Evolutionary conservation across 2,113 vertebrate species (phyloP), one percentile per base, ranked within the genome.

Genomic region (Psephotus haematonotus): DNA sequence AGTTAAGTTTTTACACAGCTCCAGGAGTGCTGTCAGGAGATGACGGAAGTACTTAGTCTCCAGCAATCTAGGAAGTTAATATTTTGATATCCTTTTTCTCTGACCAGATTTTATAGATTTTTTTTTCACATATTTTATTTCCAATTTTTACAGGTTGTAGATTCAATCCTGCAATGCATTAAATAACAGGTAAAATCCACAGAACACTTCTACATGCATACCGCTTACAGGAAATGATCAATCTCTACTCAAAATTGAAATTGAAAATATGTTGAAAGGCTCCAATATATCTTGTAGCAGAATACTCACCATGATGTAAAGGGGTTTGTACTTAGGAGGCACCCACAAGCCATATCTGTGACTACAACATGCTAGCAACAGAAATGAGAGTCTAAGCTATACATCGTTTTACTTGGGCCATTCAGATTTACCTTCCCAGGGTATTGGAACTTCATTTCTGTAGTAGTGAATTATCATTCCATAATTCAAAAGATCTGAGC

Each of bases 1-100:
- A 89, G 70, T 95, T 89, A 92, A 47, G 9, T 44, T 90, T 80
- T 90, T 67, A 91, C 11, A 79, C 46, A 94, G 55, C 35, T 79
- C 27, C 53, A 82, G 67, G 33, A 90, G 44, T 86, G 63, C 59
- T 95, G 53, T 92, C 62, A 93, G 63, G 20, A 83, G 29, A 59
- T 93, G 86, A 79, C 74, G 75, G 82, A 90, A 90, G 17, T 79
- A 57, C 29, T 84, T 71, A 23, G 27, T 83, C 50, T 92, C 88
- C 82, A 52, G 59, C 52, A 96, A 68, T 82, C 93, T 78, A 91
- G 57, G 39, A 74, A 0, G 0, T 44, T 39, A 88, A 60, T 91
- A 69, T 81, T 87, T 86, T 68, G 65, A 79, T 68, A 86, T 24
- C 8, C 15, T 55, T 70, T 75, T 81, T 46, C 67, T 7, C 35